Evolutionary conservation across 2,797 vertebrate genomes (phyloP), one percentile per base, ranked within the genome.

Genomic region (Rhinichthys osculus): DNA sequence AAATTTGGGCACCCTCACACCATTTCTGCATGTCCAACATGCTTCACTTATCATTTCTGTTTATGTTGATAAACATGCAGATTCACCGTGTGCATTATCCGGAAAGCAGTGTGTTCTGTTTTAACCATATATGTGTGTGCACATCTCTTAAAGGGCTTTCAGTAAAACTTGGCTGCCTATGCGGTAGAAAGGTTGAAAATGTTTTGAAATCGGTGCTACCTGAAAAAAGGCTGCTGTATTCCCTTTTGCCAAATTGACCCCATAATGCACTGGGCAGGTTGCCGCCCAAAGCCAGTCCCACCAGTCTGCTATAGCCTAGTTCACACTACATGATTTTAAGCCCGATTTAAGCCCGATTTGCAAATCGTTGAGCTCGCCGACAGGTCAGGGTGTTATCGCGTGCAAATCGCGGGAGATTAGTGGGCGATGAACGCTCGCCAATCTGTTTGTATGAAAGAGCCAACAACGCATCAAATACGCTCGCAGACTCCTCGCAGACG

Each of bases 11-110:
- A 30, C 59, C 44, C 59, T 23, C 64, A 67, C 16, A 84, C 72
- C 62, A 67, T 62, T 84, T 67, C 62, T 84, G 62, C 27, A 23
- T 38, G 35, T 35, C 33, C 33, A 84, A 67, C 57, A 77, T 40
- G 30, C 30, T 27, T 83, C 14, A 50, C 50, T 76, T 76, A 67
- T 52, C 16, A 66, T 76, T 52, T 52, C 9, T 47, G 47, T 77
- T 17, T n/a, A 11, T 47, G 57, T 38, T 64, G 40, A 50, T 59
- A 52, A 82, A 47, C 59, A 27, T 76, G 23, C 30, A 66, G 40
- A 47, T 57, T 42, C 11, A 50, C 5, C 0, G 71, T 21, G 30
- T 33, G 57, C 73, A 42, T 67, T n/a, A 77, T 35, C 82, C 66
- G 57, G 33, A n/a, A 83, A 76, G 42, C 42, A 64, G 44, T 62